Conservation (phyloP, 2,113 vertebrate genomes). For the Aix galericulata region DNA sequence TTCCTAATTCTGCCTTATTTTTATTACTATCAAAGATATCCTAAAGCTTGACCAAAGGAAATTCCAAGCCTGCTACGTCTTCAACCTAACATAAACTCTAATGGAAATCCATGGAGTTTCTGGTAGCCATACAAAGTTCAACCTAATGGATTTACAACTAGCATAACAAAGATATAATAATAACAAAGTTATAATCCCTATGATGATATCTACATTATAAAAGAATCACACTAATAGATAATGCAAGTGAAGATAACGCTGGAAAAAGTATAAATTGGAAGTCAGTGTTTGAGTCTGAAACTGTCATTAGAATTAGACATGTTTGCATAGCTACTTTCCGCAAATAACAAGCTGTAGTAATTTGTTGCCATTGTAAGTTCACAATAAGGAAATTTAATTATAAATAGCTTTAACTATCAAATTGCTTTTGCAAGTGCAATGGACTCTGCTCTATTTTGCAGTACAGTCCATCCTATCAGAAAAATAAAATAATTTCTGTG, state of each 20-base stretch:
- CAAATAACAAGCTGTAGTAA: neutral
- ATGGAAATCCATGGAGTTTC: neutral
- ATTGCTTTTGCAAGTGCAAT: neutral
- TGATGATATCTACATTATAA: neutral
- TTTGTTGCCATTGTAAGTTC: neutral
- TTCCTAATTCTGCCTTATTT: neutral
- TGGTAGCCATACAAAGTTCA: neutral
- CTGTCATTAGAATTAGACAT: neutral
- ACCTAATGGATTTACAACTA: neutral
- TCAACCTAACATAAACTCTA: neutral
- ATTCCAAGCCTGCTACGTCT: neutral
- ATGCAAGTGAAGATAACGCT: neutral
- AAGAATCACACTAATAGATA: neutral
- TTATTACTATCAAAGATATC: neutral
- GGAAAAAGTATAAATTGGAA: neutral
- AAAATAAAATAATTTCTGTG: neutral
- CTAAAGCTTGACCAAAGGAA: neutral
- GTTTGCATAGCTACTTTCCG: neutral
- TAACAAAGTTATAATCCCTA: neutral
- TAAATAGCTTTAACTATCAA: neutral
- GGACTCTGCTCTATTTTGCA: neutral
- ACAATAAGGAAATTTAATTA: neutral
- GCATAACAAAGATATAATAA: neutral
- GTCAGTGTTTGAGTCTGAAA: neutral
- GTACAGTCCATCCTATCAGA: neutral